Evolutionary conservation across 2,888 invertebrate genomes (phyloP).

Genomic region (Netelia inedita): DNA sequence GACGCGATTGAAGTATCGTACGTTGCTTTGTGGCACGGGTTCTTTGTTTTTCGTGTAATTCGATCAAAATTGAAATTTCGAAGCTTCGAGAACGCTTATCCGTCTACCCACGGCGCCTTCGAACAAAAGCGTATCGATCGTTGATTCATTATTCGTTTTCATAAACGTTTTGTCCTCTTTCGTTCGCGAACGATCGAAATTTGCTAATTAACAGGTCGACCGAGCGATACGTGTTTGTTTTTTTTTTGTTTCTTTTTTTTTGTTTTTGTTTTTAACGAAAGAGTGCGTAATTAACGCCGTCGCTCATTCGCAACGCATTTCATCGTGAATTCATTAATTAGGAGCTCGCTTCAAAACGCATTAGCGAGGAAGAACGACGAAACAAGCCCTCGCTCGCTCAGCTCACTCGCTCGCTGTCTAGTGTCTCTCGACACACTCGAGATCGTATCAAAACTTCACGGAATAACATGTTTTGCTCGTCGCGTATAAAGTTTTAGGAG

Average conservation of each 20-base stretch:
- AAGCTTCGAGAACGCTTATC: too few relatives aligned
- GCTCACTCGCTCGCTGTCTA: background rate
- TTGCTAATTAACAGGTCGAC: conserved; percentile 22
- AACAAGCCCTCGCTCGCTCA: conserved; percentile 5
- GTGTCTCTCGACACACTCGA: conserved; percentile 37
- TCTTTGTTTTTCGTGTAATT: too few relatives aligned
- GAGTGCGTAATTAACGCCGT: conserved; percentile 22
- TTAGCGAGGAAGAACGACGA: conserved; percentile 51
- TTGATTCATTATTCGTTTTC: background rate
- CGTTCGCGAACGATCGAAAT: conserved; percentile 8
- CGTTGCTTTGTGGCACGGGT: too few relatives aligned
- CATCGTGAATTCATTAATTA: conserved; percentile 61
- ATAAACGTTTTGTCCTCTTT: conserved; percentile 2
- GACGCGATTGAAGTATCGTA: too few relatives aligned
- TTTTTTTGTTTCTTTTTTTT: background rate
- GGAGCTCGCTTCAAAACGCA: conserved; percentile 44
- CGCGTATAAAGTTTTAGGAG: conserved; percentile 48
- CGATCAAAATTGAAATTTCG: too few relatives aligned
- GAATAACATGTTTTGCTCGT: conserved; percentile 53
- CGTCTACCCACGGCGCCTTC: too few relatives aligned
- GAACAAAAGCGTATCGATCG: too few relatives aligned
- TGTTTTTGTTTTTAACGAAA: conserved; percentile 6
- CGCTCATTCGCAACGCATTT: conserved; percentile 38
- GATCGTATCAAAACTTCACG: conserved; percentile 50
- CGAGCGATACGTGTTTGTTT: background rate